Evolutionary conservation across 2,888 invertebrate genomes (phyloP), one percentile per base, ranked within the genome.

Genomic region (Apotomis turbidana): DNA sequence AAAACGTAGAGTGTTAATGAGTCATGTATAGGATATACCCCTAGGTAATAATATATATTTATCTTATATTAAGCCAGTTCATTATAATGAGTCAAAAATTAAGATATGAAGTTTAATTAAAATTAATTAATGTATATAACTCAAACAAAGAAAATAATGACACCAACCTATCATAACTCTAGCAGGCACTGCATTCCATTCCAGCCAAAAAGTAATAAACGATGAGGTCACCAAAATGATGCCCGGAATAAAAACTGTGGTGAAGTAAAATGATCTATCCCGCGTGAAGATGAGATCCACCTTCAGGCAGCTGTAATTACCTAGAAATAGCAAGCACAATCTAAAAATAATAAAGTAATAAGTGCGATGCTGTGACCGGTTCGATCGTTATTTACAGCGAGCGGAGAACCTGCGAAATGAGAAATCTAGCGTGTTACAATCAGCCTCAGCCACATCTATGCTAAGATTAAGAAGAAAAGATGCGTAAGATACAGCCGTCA

Each of bases 131-230:
- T 10, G 3, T 36, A 27, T 60, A 6, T 64, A 55, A 64, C 15
- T 72, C 77, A 78, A 76, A 80, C 79, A 82, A 84, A 83, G 81
- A 78, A 81, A 85, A 85, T 80, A 78, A 81, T 80, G 77, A 85
- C 85, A 94, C 96, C 95, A 95, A 97, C 97, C 97, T 95, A 98
- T 98, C 98, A 98, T 98, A 87, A 98, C 98, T 94, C 98, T 95
- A 89, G 98, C 98, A 88, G 98, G 98, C 87, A 98, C 98, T 83
- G 98, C 98, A 94, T 98, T 98, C 98, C 98, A 98, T 94, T 98
- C 98, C 93, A 98, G 95, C 98, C 98, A 98, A 95, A 98, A 98
- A 87, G 98, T 98, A 94, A 98, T 98, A 95, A 98, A 98, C 86
- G 98, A 98, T 93, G 98, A 98, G 82, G 98, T 98, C 91, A 98